These are phyloP conservation scores for Apostichopus japonicus DNA, from an alignment of 35 echinoderm and acorn worm genomes.

Conservation along the genomic window DNA sequence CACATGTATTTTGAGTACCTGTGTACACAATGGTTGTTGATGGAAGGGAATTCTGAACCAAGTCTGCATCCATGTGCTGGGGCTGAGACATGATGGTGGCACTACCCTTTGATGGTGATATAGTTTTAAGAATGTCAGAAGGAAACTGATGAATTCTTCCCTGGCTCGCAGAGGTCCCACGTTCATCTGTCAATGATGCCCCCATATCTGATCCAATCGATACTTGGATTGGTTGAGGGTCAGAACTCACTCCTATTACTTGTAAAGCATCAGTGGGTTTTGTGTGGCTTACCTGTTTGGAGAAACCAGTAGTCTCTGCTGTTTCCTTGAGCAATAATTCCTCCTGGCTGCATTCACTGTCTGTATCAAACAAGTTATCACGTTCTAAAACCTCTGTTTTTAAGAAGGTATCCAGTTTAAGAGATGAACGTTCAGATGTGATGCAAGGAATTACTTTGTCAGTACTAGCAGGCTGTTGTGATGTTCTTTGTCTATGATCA, in stretches of 20 bases:
- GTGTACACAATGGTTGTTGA: background rate
- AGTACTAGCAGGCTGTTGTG: background rate
- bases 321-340: background rate
- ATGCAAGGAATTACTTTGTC: background rate
- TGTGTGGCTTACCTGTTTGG: background rate
- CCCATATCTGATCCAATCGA: background rate
- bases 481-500: background rate
- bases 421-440: background rate
- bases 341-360: background rate
- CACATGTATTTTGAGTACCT: background rate
- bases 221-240: background rate
- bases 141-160: conserved; percentile 8
- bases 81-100: background rate
- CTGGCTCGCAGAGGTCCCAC: background rate
- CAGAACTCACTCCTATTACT: background rate
- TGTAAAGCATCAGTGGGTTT: no score
- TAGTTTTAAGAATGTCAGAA: conserved; percentile 1
- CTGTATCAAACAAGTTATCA: background rate
- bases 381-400: background rate
- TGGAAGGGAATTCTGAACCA: background rate
- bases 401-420: background rate
- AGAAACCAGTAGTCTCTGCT: background rate
- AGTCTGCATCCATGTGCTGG: background rate
- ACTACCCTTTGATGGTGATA: background rate
- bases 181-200: background rate